Conservation (phyloP, 2,888 invertebrate genomes). For the Stramonita haemastoma region DNA sequence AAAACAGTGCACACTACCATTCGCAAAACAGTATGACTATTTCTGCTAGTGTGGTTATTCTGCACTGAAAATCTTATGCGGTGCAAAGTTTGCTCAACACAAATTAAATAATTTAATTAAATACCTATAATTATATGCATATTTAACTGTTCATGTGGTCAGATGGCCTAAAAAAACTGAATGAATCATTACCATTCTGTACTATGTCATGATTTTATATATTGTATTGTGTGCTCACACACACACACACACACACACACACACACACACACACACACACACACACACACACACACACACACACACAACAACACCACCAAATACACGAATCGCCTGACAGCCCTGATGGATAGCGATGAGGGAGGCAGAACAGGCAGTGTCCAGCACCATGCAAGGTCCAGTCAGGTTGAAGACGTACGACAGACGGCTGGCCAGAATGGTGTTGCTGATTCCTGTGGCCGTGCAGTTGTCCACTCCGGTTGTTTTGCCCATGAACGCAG, state of each 20-base stretch:
- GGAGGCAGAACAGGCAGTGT: constrained; percentile 57
- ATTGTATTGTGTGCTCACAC: constrained; percentile 25
- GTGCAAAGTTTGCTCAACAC: constrained; percentile 32
- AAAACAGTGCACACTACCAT: no score
- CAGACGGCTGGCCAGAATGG: constrained; percentile 50
- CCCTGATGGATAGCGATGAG: constrained; percentile 61
- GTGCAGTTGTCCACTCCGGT: constrained; percentile 43
- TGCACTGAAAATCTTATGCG: background rate
- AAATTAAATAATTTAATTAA: constrained; percentile 39
- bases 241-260: no score
- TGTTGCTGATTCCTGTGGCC: constrained; percentile 47
- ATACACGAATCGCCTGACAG: constrained; percentile 52
- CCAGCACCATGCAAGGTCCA: constrained; percentile 54
- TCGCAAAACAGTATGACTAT: no score
- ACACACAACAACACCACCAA: constrained; percentile 49
- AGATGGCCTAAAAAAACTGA: no score
- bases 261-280: no score
- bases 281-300: no score
- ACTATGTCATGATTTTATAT: constrained; percentile 35
- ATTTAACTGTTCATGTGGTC: no score
- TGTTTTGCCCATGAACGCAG: background rate
- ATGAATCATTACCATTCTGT: no score
- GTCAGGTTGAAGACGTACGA: constrained; percentile 53
- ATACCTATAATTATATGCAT: constrained; percentile 33
- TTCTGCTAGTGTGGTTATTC: no score